A percentile compares a stretch with the other conserved stretches of the same genome.
These are phyloP conservation scores for Glareola pratincola DNA, from an alignment of 2,113 vertebrate genomes.

Conservation along the genomic window DNA sequence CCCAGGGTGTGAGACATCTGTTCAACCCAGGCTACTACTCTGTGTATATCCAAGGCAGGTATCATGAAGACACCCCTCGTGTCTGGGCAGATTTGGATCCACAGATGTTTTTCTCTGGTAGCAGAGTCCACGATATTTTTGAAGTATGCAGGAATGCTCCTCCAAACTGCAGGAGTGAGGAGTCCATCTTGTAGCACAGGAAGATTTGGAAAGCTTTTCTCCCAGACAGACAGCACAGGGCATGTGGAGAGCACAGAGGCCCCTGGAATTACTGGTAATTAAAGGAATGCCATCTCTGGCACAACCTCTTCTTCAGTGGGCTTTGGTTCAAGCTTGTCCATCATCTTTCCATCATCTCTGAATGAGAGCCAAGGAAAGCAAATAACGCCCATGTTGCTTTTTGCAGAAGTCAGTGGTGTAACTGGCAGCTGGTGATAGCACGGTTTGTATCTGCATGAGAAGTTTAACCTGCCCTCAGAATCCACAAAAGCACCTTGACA, in stretches of 20 bases:
- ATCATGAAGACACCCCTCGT: fast-evolving
- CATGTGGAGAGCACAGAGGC: not conserved
- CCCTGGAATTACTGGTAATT: not conserved
- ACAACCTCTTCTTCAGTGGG: slow-evolving; percentile 36
- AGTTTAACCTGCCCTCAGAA: not conserved
- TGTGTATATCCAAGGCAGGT: not conserved
- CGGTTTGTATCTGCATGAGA: not conserved
- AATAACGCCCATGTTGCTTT: not conserved
- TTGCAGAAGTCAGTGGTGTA: not conserved
- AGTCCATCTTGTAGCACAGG: not conserved
- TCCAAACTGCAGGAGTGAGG: not conserved
- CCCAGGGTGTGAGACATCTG: not conserved
- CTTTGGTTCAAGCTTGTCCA: slow-evolving; percentile 30
- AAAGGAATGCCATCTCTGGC: not conserved
- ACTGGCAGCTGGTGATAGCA: not conserved
- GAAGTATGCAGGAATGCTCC: not conserved
- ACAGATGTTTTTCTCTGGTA: not conserved
- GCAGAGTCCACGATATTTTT: not conserved
- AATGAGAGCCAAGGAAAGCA: slow-evolving; percentile 43
- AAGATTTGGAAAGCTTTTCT: not conserved
- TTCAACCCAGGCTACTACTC: not conserved
- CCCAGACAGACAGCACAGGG: not conserved
- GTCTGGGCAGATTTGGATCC: not conserved
- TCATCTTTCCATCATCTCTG: not conserved
- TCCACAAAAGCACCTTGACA: not conserved